These are phyloP conservation scores for Rostrhamus sociabilis DNA, from an alignment of 2,797 vertebrate genomes.

Conservation along the genomic window DNA sequence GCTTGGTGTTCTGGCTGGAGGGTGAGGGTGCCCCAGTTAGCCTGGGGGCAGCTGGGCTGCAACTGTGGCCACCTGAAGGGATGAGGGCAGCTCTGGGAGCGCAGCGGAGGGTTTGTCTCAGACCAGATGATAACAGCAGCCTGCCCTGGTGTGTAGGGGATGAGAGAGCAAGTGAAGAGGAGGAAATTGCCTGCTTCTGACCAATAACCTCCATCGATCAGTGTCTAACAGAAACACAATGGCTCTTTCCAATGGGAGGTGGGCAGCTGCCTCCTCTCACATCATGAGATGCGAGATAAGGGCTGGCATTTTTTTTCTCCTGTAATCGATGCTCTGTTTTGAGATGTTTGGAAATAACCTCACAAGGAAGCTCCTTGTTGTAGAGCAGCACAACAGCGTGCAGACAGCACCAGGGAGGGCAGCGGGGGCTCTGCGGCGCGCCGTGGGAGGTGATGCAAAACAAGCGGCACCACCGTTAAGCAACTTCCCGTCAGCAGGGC, in stretches of 20 bases:
- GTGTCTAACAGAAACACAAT: background rate
- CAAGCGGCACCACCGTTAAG: background rate
- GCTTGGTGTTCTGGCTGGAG: background rate
- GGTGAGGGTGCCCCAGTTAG: background rate
- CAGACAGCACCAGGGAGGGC: background rate
- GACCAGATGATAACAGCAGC: background rate
- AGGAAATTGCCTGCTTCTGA: background rate
- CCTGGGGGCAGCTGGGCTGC: background rate
- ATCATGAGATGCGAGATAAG: background rate
- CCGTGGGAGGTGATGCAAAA: slow-evolving; percentile 26
- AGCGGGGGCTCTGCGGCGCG: accelerated
- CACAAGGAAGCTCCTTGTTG: background rate
- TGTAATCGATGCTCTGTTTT: background rate
- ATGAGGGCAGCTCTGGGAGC: background rate
- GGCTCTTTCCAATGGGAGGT: background rate
- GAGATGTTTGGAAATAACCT: background rate
- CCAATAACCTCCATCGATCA: background rate
- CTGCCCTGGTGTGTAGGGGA: accelerated
- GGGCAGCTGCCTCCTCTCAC: background rate
- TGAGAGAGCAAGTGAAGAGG: background rate
- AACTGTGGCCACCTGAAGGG: background rate
- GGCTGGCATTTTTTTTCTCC: background rate
- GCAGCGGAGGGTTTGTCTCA: accelerated
- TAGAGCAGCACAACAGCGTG: background rate
- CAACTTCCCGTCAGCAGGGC: slow-evolving; percentile 44